A percentile compares a stretch with the other conserved stretches of the same genome.
These are phyloP conservation scores for Dunckerocampus dactyliophorus DNA, from an alignment of 2,113 vertebrate genomes.

Conservation along the genomic window DNA sequence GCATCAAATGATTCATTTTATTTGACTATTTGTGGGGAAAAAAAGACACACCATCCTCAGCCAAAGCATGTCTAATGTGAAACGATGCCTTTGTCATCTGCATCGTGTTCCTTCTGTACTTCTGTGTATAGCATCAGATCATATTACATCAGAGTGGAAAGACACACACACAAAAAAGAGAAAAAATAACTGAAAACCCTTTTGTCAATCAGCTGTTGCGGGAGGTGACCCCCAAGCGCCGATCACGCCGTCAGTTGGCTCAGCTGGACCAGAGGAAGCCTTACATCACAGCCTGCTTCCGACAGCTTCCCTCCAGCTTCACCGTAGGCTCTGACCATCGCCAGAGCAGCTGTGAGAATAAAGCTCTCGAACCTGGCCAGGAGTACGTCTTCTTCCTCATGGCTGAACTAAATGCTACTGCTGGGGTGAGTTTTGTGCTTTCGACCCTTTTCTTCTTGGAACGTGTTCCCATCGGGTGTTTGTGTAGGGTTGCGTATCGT, in stretches of 20 bases:
- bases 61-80: too few species aligned
- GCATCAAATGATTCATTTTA: too few species aligned
- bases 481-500: too few species aligned
- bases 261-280: slow-evolving; percentile 84
- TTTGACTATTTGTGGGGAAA: too few species aligned
- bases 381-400: slow-evolving; percentile 90
- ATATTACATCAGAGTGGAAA: too few species aligned
- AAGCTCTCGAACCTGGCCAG: slow-evolving; percentile 84
- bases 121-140: too few species aligned
- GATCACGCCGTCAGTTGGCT: slow-evolving; percentile 80
- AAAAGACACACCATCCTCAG: too few species aligned
- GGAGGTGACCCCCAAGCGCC: slow-evolving; percentile 76
- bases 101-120: too few species aligned
- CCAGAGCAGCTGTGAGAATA: slow-evolving; percentile 88
- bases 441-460: background rate
- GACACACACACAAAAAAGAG: background rate
- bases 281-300: slow-evolving; percentile 90
- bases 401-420: slow-evolving; percentile 81
- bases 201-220: slow-evolving; percentile 75
- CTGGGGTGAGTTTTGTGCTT: slow-evolving; percentile 74
- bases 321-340: slow-evolving; percentile 84
- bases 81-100: too few species aligned
- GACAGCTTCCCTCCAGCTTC: slow-evolving; percentile 81
- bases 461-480: background rate
- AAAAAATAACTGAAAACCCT: slow-evolving; percentile 3